Evolutionary conservation across 1,140 invertebrate genomes (phyloP).

Genomic region (Thaumetopoea pityocampa): DNA sequence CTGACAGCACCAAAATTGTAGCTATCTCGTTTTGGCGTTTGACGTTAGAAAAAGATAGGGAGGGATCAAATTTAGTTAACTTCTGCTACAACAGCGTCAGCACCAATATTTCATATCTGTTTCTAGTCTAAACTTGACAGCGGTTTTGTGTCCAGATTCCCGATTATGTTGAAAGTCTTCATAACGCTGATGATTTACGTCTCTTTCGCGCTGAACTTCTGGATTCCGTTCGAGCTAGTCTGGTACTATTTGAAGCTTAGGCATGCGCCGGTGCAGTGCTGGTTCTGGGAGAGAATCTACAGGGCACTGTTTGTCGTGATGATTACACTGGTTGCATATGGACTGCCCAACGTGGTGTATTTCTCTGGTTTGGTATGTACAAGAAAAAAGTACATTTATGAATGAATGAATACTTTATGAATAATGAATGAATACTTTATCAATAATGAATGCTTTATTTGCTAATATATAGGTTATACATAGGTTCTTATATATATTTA

Average conservation of each 20-base stretch:
- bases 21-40: too few relatives aligned
- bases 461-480: too few relatives aligned
- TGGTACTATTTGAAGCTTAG: constrained; percentile 43
- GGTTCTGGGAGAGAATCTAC: constrained; percentile 48
- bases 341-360: constrained; percentile 41
- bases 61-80: too few relatives aligned
- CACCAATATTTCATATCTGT: too few relatives aligned
- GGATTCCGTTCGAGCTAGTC: constrained; percentile 43
- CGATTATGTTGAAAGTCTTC: constrained; percentile 38
- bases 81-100: too few relatives aligned
- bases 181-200: constrained; percentile 50
- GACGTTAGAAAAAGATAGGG: too few relatives aligned
- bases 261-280: constrained; percentile 17
- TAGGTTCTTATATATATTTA: too few relatives aligned
- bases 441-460: too few relatives aligned
- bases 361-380: constrained; percentile 58
- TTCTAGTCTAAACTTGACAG: not conserved
- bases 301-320: constrained; percentile 30
- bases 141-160: constrained; percentile 30
- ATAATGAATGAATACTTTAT: too few relatives aligned
- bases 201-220: constrained; percentile 51
- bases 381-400: too few relatives aligned
- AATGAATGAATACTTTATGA: too few relatives aligned
- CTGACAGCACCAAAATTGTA: too few relatives aligned
- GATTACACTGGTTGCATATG: constrained; percentile 35